phyloP scores from a whole-genome alignment of 2,888 invertebrate genomes.

The Trachelus stipa region DNA sequence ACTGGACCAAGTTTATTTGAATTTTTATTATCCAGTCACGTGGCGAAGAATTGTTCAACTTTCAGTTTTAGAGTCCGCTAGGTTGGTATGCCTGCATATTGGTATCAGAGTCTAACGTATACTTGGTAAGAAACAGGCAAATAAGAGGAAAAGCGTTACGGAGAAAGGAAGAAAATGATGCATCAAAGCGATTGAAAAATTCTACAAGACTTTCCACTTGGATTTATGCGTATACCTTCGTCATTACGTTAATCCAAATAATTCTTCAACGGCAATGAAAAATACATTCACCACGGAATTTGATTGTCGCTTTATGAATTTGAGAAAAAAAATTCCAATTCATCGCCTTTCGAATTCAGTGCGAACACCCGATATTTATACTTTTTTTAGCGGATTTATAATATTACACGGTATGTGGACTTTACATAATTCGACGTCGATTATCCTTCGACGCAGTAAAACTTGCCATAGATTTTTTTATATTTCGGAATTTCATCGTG shows the following conservation, averaged over 20 bases:
- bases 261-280: neutral
- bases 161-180: neutral
- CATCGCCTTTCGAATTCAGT: neutral
- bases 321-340: neutral
- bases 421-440: neutral
- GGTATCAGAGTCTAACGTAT: neutral
- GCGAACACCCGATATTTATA: no score
- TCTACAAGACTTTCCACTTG: neutral
- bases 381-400: neutral
- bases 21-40: neutral
- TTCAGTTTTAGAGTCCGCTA: neutral
- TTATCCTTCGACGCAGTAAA: neutral
- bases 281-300: neutral
- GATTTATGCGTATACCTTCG: neutral
- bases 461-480: neutral
- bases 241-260: neutral
- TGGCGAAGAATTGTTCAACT: neutral
- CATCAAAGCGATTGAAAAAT: neutral
- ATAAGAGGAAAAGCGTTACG: neutral
- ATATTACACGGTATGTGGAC: neutral
- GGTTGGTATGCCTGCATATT: neutral
- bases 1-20: neutral
- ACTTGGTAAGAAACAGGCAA: neutral
- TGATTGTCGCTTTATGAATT: neutral
- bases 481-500: slow-evolving; percentile 1